phyloP scores from a whole-genome alignment of 2,797 vertebrate species.

The Oreochromis grahami region DNA sequence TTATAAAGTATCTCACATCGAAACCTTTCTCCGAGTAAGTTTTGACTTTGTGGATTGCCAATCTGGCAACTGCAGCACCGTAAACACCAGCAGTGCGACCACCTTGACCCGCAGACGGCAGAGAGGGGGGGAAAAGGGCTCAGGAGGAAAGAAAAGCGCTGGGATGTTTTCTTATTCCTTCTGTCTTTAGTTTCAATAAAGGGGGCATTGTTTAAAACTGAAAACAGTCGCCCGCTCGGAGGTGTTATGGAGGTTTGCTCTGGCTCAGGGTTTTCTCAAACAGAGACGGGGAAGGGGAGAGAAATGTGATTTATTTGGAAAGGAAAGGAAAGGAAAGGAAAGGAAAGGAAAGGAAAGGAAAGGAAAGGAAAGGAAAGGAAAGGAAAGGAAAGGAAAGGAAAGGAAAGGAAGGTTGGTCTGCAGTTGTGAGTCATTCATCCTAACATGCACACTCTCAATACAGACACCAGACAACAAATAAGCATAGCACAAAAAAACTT shows the following conservation, averaged over 20 bases:
- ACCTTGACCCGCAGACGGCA: slow-evolving; percentile 13
- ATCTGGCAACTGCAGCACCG: neutral
- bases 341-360: neutral
- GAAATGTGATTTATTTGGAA: slow-evolving; percentile 2
- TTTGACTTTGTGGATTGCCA: neutral
- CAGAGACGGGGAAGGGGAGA: neutral
- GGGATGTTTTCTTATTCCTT: slow-evolving; percentile 39
- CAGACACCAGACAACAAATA: neutral
- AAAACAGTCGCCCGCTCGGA: slow-evolving; percentile 39
- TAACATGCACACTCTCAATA: neutral
- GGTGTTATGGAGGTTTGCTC: slow-evolving; percentile 47
- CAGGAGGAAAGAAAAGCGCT: slow-evolving; percentile 12
- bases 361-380: neutral
- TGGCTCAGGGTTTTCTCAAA: slow-evolving; percentile 1
- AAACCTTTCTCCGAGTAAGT: neutral
- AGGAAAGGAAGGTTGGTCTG: neutral
- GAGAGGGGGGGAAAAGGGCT: neutral
- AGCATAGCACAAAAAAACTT: neutral
- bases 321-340: neutral
- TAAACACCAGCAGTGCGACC: neutral
- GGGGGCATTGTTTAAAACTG: slow-evolving; percentile 52
- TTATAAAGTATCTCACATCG: neutral
- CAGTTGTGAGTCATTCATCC: neutral
- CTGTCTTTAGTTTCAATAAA: slow-evolving; percentile 49
- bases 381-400: neutral